Conservation (phyloP, 2,888 invertebrate genomes). For the Ametastegia equiseti region DNA sequence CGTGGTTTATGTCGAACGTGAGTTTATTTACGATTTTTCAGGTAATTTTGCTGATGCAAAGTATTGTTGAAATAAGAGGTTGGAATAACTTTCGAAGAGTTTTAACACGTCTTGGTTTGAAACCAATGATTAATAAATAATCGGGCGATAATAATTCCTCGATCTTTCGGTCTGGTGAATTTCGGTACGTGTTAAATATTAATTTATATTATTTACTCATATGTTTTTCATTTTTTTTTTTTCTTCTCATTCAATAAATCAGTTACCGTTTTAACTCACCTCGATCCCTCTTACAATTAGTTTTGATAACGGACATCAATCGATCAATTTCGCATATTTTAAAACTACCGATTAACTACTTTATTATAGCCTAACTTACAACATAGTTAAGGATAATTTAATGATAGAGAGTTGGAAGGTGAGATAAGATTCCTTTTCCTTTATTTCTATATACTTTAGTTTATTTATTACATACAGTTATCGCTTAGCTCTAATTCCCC, state of each 20-base stretch:
- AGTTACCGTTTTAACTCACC: not conserved
- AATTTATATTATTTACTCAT: slow-evolving; percentile 2
- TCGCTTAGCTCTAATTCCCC: slow-evolving; percentile 38
- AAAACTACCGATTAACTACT: not conserved
- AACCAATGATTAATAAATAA: slow-evolving; percentile 14
- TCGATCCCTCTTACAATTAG: not conserved
- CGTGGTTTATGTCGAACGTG: not conserved
- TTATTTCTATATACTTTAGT: not conserved
- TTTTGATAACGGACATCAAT: slow-evolving; percentile 19
- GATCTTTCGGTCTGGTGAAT: not conserved
- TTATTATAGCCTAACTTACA: not conserved
- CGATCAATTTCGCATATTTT: slow-evolving; percentile 8
- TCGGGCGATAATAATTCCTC: not conserved
- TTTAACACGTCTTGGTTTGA: not conserved
- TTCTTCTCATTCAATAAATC: not conserved
- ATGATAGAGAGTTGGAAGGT: not conserved
- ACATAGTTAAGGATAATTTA: not conserved
- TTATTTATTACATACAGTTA: not conserved
- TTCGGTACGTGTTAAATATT: slow-evolving; percentile 6
- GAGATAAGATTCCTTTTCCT: not conserved
- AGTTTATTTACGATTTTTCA: slow-evolving; percentile 35
- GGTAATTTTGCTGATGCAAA: not conserved
- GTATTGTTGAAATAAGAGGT: not conserved
- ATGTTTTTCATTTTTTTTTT: not conserved
- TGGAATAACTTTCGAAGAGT: not conserved